These are phyloP conservation scores for Emydoidea blandingii DNA, from an alignment of 2,797 vertebrate genomes.

Conservation along the genomic window DNA sequence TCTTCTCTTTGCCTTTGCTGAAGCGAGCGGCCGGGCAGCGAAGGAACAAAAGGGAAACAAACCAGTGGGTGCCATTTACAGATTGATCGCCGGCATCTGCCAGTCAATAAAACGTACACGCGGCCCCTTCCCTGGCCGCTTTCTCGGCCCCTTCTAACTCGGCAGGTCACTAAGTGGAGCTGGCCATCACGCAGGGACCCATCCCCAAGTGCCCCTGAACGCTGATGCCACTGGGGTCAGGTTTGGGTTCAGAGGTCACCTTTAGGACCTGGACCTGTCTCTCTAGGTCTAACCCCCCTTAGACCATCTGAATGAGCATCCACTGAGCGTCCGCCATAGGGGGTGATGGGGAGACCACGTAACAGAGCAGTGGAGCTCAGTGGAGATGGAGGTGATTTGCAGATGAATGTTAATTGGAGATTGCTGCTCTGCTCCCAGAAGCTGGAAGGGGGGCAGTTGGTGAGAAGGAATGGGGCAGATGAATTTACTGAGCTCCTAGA, in stretches of 20 bases:
- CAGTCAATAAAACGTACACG: fast-evolving
- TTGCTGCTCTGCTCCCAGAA: fast-evolving
- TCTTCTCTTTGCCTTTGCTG: conserved; percentile 84
- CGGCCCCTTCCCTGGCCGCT: background rate
- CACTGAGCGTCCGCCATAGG: too few species aligned
- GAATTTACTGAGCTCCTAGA: too few species aligned
- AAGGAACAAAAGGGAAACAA: conserved; percentile 33
- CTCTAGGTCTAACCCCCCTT: background rate
- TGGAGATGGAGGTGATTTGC: too few species aligned
- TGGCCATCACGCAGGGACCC: background rate
- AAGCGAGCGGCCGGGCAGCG: fast-evolving
- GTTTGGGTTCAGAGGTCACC: background rate
- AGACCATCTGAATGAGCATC: background rate
- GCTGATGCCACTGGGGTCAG: background rate
- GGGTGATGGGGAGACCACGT: background rate
- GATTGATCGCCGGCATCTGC: background rate
- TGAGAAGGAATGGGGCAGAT: background rate
- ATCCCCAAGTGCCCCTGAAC: background rate
- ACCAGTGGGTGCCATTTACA: background rate
- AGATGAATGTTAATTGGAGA: background rate
- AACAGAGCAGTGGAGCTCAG: background rate
- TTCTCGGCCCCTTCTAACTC: fast-evolving
- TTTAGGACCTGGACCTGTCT: background rate
- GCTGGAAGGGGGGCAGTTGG: background rate
- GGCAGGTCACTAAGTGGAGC: background rate